A percentile compares a stretch with the other conserved stretches of the same genome.
These are phyloP conservation scores for Tupaia chinensis DNA, from an alignment of 2,113 vertebrate genomes.

Conservation along the genomic window DNA sequence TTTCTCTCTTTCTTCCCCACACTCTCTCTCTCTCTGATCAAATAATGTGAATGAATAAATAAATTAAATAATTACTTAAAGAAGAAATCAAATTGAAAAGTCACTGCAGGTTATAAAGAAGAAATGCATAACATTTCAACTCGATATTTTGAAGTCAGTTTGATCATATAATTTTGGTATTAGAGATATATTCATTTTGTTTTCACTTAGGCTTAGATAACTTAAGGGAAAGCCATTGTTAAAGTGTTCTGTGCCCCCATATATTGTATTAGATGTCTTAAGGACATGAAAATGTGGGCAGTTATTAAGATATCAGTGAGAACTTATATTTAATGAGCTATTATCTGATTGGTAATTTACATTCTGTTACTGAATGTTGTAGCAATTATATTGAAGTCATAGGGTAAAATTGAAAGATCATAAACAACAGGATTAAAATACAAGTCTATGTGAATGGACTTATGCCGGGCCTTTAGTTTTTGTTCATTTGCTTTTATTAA, in stretches of 20 bases:
- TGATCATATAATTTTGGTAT: background rate
- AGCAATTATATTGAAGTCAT: background rate
- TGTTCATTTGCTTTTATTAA: background rate
- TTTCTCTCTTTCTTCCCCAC: too few species aligned
- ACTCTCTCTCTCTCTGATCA: too few species aligned
- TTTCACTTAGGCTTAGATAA: background rate
- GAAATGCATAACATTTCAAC: background rate
- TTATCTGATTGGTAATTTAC: background rate
- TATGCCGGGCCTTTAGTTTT: background rate
- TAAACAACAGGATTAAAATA: background rate
- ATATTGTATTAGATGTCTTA: background rate
- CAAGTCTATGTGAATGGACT: background rate
- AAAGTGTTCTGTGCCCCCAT: background rate
- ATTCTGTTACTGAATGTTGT: background rate
- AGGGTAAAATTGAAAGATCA: background rate
- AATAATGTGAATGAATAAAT: too few species aligned
- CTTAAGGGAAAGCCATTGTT: background rate
- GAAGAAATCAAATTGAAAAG: slow-evolving; percentile 16
- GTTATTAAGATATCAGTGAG: background rate
- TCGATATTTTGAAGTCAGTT: background rate
- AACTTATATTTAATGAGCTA: slow-evolving; percentile 12
- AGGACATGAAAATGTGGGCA: background rate
- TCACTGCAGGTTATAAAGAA: background rate
- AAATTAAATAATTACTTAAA: background rate
- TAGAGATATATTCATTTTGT: background rate